Percentiles rank a stretch among this genome's conserved stretches.
Conservation (phyloP, 2,888 invertebrate genomes). For the Amblyjoppa fuscipennis region DNA sequence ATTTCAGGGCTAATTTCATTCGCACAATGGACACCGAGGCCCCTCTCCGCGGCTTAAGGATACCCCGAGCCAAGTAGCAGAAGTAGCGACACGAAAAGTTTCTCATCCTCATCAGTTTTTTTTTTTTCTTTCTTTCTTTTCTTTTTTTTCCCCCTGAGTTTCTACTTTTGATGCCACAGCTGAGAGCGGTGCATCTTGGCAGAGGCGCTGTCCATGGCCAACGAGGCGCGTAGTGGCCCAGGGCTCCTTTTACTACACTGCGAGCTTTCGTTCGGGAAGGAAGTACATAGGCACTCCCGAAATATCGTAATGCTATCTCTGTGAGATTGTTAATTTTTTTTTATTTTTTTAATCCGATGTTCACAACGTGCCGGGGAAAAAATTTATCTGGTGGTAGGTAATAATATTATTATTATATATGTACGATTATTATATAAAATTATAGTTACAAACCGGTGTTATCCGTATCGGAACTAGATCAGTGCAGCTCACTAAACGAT, state of each 20-base stretch:
- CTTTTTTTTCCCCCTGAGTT: slow-evolving; percentile 41
- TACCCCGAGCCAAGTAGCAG: slow-evolving; percentile 44
- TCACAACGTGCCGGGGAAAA: not conserved
- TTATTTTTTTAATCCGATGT: not conserved
- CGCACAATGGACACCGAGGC: slow-evolving; percentile 77
- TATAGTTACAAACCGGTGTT: too few species aligned
- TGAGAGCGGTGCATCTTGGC: slow-evolving; percentile 21
- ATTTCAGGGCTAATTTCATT: slow-evolving; percentile 84
- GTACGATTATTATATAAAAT: too few species aligned
- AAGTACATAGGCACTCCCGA: too few species aligned
- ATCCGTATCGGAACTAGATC: too few species aligned
- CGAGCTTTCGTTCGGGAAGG: not conserved
- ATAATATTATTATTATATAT: too few species aligned
- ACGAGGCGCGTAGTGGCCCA: slow-evolving; percentile 45
- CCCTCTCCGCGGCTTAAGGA: slow-evolving; percentile 57
- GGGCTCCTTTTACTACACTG: slow-evolving; percentile 1
- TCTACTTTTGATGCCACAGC: slow-evolving; percentile 52
- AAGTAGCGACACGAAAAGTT: slow-evolving; percentile 62
- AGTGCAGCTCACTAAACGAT: too few species aligned
- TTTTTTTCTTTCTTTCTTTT: slow-evolving; percentile 29
- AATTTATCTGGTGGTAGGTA: not conserved
- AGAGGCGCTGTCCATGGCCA: slow-evolving; percentile 40
- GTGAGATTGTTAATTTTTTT: not conserved
- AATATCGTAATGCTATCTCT: not conserved
- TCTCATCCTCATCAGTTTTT: slow-evolving; percentile 51